Conservation (phyloP, 1,140 invertebrate genomes). For the Globodera ellingtonae region DNA sequence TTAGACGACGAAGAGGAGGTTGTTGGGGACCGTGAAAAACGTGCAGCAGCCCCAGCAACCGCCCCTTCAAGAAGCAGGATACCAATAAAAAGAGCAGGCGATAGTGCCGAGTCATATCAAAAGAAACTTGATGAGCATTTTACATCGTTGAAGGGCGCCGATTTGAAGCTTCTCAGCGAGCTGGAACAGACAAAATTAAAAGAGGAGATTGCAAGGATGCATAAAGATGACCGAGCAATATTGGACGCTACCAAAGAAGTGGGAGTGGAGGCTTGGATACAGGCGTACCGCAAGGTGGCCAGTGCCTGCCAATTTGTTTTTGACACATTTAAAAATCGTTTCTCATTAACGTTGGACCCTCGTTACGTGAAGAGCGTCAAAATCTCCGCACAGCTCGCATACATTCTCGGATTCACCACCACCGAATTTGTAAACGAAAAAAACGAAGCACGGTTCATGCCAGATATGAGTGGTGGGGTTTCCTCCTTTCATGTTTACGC, state of each 20-base stretch:
- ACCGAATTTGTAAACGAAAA: too few relatives aligned
- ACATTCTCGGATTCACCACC: not conserved
- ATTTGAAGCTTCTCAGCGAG: too few relatives aligned
- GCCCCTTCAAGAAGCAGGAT: too few relatives aligned
- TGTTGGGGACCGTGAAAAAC: too few relatives aligned
- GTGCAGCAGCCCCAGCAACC: too few relatives aligned
- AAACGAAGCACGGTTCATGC: not conserved
- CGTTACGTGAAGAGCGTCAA: not conserved
- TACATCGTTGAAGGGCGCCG: not conserved
- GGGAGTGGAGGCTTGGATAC: too few relatives aligned
- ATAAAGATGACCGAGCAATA: too few relatives aligned
- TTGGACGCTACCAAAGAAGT: too few relatives aligned
- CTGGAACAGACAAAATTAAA: not conserved
- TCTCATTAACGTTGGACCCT: not conserved
- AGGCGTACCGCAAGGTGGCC: not conserved
- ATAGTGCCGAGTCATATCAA: not conserved
- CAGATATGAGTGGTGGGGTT: not conserved
- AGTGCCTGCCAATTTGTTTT: conserved; percentile 1
- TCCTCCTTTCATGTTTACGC: too few relatives aligned
- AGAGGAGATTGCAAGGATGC: not conserved
- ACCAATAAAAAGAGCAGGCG: not conserved
- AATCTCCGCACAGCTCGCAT: not conserved
- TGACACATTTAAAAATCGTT: not conserved
- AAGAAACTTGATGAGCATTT: not conserved
- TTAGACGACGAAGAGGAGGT: too few relatives aligned